Evolutionary conservation across 2,888 invertebrate genomes (phyloP), one percentile per base, ranked within the genome.

Genomic region (Drosophila borealis): DNA sequence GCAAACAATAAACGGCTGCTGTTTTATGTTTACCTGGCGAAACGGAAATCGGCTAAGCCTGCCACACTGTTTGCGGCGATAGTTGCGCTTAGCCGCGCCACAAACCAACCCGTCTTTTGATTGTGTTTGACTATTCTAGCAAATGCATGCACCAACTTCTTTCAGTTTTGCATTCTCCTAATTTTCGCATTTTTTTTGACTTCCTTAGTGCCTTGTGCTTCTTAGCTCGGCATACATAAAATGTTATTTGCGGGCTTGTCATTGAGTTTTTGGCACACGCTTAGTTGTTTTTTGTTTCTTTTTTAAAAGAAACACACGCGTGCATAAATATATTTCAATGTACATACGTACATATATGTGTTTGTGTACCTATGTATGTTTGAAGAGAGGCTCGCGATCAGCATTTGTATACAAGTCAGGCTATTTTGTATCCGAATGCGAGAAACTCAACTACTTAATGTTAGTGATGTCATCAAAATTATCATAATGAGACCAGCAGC

Each of bases 141-240:
- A 54, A 42, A 36, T 53, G 11, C 46, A 19, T 41, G 44, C 34
- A 74, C 56, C 64, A 8, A 9, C 25, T 41, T 29, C 53, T 41
- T 39, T 25, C 39, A 19, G 42, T 41, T 54, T 54, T 36, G 36
- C 41, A 41, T 53, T 53, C 41, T 54, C 17, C 33, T 19, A n/a
- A 42, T 34, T 39, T 54, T 34, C 17, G 42, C 41, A 42, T 39
- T 71, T 49, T 36, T 75, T 46, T 70, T 84, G 77, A 78, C 84
- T 81, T 78, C 70, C 78, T 82, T 80, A 70, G 19, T 21, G 21
- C 39, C 74, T 70, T 73, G 62, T 39, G 53, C 59, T 69, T 34
- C 10, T 14, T 21, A 8, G 62, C 70, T 61, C 45, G 37, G 63
- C 49, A 75, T 46, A 55, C 44, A 76, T 53, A 42, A 53, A 66